A percentile compares a stretch with the other conserved stretches of the same genome.
These are phyloP conservation scores for Boloria selene DNA, from an alignment of 2,888 invertebrate genomes.

Conservation along the genomic window DNA sequence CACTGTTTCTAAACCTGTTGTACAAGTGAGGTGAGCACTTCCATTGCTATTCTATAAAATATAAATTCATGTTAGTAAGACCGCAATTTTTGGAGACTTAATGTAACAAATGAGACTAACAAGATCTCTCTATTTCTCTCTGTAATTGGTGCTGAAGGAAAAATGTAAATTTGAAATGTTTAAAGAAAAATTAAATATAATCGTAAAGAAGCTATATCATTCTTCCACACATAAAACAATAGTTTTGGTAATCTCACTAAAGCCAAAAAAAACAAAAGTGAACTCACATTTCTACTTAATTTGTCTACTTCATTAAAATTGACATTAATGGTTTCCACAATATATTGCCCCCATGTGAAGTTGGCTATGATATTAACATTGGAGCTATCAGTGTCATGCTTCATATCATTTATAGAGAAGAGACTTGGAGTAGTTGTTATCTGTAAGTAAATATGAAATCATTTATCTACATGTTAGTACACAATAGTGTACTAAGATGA, in stretches of 20 bases:
- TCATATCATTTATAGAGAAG: conserved; percentile 84
- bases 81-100: too few relatives aligned
- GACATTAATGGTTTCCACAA: conserved; percentile 84
- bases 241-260: too few relatives aligned
- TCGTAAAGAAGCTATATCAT: too few relatives aligned
- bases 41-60: conserved; percentile 46
- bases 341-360: conserved; percentile 84
- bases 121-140: too few relatives aligned
- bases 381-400: conserved; percentile 64
- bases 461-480: too few relatives aligned
- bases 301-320: conserved; percentile 36
- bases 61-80: too few relatives aligned
- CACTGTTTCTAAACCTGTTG: conserved; percentile 76
- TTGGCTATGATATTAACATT: conserved; percentile 85
- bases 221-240: too few relatives aligned
- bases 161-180: too few relatives aligned
- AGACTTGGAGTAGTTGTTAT: conserved; percentile 88
- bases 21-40: conserved; percentile 65
- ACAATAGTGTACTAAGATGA: too few relatives aligned
- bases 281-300: conserved; percentile 49
- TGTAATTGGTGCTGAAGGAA: too few relatives aligned
- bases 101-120: too few relatives aligned
- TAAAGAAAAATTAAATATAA: too few relatives aligned
- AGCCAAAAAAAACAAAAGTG: not conserved
- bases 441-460: conserved; percentile 53